phyloP scores from a whole-genome alignment of 2,113 vertebrate genomes.

The Casuarius casuarius region DNA sequence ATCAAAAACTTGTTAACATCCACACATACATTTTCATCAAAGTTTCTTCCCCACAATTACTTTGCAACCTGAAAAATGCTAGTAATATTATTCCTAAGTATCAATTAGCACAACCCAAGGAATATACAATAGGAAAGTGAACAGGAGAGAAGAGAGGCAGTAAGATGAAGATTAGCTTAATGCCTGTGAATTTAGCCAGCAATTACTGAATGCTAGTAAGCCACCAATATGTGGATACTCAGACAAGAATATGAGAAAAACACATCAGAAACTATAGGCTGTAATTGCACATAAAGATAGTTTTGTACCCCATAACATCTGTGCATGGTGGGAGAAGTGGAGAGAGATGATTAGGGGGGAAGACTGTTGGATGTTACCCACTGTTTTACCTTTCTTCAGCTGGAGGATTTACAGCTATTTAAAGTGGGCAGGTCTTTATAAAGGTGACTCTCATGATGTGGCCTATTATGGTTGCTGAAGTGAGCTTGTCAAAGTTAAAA shows the following conservation, averaged over 20 bases:
- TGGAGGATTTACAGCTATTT: neutral
- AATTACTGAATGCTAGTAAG: neutral
- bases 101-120: neutral
- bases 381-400: neutral
- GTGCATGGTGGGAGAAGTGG: neutral
- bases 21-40: neutral
- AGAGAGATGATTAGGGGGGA: neutral
- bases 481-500: neutral
- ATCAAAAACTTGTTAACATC: neutral
- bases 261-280: neutral
- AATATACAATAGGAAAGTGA: constrained; percentile 2
- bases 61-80: neutral
- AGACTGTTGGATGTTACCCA: neutral
- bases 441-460: neutral
- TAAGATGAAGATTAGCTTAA: neutral
- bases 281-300: neutral
- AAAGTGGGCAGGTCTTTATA: neutral
- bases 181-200: neutral
- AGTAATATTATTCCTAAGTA: neutral
- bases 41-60: neutral
- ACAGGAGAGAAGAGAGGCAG: neutral
- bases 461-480: neutral
- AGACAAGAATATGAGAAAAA: neutral
- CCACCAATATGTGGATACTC: neutral
- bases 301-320: neutral